These are phyloP conservation scores for Pseudonaja textilis DNA, from an alignment of 2,113 vertebrate species.

Conservation along the genomic window DNA sequence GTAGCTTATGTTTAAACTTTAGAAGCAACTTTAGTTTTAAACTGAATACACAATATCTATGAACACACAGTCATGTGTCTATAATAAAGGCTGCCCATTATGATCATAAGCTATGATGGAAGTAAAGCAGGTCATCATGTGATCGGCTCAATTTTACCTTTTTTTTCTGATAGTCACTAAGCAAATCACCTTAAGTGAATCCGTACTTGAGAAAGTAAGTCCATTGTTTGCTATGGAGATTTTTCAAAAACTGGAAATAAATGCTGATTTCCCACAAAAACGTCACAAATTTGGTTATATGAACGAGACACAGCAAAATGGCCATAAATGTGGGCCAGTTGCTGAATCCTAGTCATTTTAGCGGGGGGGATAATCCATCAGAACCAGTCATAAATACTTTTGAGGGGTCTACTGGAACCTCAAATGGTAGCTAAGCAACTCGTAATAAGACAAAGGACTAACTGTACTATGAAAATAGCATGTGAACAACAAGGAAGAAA, in stretches of 20 bases:
- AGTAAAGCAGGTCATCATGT: background rate
- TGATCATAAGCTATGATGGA: background rate
- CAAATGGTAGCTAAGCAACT: background rate
- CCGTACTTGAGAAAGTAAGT: background rate
- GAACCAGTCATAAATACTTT: background rate
- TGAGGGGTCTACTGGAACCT: background rate
- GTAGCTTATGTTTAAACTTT: background rate
- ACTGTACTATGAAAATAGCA: background rate
- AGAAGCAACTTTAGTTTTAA: background rate
- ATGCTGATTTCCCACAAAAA: background rate
- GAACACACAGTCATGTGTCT: background rate
- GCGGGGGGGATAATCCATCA: background rate
- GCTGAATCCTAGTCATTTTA: background rate
- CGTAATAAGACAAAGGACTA: background rate
- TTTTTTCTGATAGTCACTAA: background rate
- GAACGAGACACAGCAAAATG: background rate
- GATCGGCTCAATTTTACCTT: background rate
- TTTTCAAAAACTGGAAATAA: background rate
- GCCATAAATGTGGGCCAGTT: background rate
- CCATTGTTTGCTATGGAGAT: background rate
- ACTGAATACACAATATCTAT: background rate
- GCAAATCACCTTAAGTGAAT: background rate
- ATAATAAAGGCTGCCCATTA: background rate
- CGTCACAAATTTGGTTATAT: background rate
- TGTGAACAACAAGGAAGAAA: background rate